phyloP scores from a whole-genome alignment of 2,113 vertebrate genomes.

The Macrotus californicus region DNA sequence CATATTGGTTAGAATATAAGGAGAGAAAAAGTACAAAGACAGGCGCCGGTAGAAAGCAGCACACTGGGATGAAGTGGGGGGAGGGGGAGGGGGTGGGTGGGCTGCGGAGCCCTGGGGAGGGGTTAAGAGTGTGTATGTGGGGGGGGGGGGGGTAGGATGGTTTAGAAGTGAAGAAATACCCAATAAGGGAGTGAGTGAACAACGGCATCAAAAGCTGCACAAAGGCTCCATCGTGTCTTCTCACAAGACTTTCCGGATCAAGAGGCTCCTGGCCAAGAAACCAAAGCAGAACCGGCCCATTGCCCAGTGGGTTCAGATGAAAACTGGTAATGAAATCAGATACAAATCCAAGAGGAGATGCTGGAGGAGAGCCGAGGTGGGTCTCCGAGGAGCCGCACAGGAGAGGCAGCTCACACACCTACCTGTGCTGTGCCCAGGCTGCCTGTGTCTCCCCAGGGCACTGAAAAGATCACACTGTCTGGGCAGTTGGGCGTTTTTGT shows the following conservation, averaged over 20 bases:
- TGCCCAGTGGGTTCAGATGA: not conserved
- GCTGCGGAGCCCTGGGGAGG: not conserved
- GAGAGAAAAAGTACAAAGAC: not conserved
- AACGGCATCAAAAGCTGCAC: not conserved
- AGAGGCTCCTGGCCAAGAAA: not conserved
- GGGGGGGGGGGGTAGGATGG: rapidly evolving
- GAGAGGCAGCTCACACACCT: not conserved
- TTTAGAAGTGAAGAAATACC: not conserved
- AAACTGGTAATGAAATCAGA: not conserved
- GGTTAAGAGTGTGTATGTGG: not conserved
- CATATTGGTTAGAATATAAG: not conserved
- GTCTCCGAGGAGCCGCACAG: not conserved
- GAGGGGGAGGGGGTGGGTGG: rapidly evolving
- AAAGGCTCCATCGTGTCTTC: not conserved
- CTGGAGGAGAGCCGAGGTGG: not conserved
- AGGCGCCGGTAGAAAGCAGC: not conserved
- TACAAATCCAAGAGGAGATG: not conserved
- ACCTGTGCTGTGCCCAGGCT: not conserved
- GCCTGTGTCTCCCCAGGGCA: not conserved
- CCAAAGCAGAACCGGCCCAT: not conserved
- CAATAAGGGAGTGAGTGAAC: not conserved
- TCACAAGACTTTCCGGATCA: not conserved
- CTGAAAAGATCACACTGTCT: not conserved
- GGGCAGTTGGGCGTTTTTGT: not conserved
- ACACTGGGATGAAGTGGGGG: not conserved